Evolutionary conservation across 2,888 invertebrate species (phyloP), one percentile per base, ranked within the genome.

Genomic region (Netelia inedita): DNA sequence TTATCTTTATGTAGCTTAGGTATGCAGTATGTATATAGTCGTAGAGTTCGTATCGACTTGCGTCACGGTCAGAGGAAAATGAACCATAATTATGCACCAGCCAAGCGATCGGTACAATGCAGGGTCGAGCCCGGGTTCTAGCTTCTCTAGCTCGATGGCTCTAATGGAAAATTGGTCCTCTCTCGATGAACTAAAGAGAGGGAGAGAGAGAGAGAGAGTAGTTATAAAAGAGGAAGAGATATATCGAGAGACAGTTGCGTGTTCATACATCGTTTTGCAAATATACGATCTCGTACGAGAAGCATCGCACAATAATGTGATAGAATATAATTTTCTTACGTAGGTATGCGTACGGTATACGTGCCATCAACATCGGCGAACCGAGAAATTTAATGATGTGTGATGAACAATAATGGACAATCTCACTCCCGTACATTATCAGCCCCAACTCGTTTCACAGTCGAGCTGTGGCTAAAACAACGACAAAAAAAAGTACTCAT

Each of bases 61-160:
- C 84, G 80, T 84, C 80, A 84, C 76, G 76, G 69, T 80, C 72
- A 35, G 72, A 46, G 55, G 68, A 80, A 80, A 84, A 84, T 76
- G 50, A 80, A 76, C 74, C 66, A 63, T 84, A 84, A 76, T 84
- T 84, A 84, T 84, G 80, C 80, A 71, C 53, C 63, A 78, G 57
- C 73, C 61, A 65, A 83, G 63, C 72, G 80, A 66, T 84, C 80
- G 66, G 73, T 57, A 79, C 71, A 83, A 84, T 80, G 61, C 63
- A 69, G 80, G 75, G 66, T 84, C 76, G 75, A 41, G 55, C 43
- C 61, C 41, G 73, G 63, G 41, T 43, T 57, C 75, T 57, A 46
- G 75, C 57, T 28, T 61, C 23, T 61, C n/a, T 11, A 61, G n/a
- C 61, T 28, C 28, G 61, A 11, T 61, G 23, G 23, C 3, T 23